Base-by-base conservation (phyloP, 2,888 invertebrate species). In the Nomada goodeniana region DNA sequence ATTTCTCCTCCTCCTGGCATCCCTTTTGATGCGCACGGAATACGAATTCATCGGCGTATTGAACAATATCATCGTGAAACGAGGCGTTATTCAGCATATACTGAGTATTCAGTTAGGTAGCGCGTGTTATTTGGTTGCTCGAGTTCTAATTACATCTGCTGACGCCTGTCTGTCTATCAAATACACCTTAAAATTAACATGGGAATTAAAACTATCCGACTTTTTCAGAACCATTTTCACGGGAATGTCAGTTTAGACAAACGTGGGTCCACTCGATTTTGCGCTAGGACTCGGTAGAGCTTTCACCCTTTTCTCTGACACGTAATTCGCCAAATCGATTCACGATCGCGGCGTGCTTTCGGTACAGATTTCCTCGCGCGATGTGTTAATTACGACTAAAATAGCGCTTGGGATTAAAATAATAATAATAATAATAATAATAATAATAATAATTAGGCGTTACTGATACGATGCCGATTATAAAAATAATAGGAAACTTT, bases 401-500 rank as follows among this genome's bases (percentile, higher is more conserved):
- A 29, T 69, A 76, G 57, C 67, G 67, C 73, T 77, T 71, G 59
- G 69, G 76, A 86, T 81, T 80, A 77, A 61, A 72, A 70, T 77
- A 72, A 23, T 63, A 76, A 26, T 69, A 69, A 47, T 71, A 60
- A 57, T 77, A 67, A 76, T 82, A 78, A 73, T 70, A 81, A 60
- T 88, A 72, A 70, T 75, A 72, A 23, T 59, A 76, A 57, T 73
- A 67, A 76, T 76, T 70, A 77, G 68, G 73, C 73, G 67, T 80
- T 70, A 82, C 78, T 76, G 65, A 75, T 83, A 75, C 63, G 64
- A 73, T 84, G 60, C 64, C 53, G 52, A 68, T 81, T 70, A 82
- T 86, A 82, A 78, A 78, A 84, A 63, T 89, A 88, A 80, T 89
- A 88, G 89, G 88, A 89, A 88, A 86, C 81, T 64, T 86, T 86